Base-by-base conservation (phyloP, 2,888 invertebrate genomes). In the Leistus spinibarbis region DNA sequence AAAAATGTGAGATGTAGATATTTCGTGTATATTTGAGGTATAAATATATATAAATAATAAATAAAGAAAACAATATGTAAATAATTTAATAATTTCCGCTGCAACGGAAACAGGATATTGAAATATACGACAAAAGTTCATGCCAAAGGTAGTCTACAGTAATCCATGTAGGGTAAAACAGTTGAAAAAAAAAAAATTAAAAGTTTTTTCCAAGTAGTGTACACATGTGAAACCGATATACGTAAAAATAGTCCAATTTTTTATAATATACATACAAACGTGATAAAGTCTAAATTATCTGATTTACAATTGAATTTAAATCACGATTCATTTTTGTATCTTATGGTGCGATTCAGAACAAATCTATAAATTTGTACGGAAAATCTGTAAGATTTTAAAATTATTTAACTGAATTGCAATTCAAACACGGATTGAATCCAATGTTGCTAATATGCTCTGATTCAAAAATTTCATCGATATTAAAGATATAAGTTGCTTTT, bases 71-170 rank as follows among this genome's bases (percentile, higher is more conserved):
- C 71, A 75, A 69, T 75, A 54, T 75, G 75, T 75, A 75, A 75
- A 75, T 75, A 75, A 68, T 23, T 24, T 23, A 64, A 22, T 60
- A 23, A 63, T 62, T 75, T 75, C 75, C 75, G 75, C 67, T 67
- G 67, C 62, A 67, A 67, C 73, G 75, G 75, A 77, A 81, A 83
- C 83, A 85, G 86, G 86, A 86, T 86, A 86, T 72, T 85, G 84
- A 83, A 84, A 85, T 85, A 85, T 85, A 85, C 85, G 85, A 86
- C 84, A 82, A 84, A 85, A 84, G 84, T 84, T 85, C 84, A 85
- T 85, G 86, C 86, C 86, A 86, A 86, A 86, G 86, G 83, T 86
- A 86, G 85, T 83, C 79, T 78, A 82, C 83, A 83, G 81, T 85
- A 84, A 84, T 85, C 85, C 84, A 84, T 85, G 84, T 84, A 85